Conservation (phyloP, 2,797 vertebrate genomes). For the Coccyzus lansbergi region DNA sequence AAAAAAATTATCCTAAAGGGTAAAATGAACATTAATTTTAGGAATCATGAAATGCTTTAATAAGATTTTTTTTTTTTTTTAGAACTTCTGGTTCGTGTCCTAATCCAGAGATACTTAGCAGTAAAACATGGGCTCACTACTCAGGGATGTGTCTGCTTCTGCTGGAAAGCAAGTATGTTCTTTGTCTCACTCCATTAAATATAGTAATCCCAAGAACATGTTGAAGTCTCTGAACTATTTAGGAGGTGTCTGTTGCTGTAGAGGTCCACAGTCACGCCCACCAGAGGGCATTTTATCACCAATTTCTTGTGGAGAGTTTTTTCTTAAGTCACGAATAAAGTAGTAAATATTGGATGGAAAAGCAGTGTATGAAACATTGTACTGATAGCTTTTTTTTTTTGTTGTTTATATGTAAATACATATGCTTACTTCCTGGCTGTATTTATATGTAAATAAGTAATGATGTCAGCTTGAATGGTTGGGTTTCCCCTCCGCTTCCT, state of each 20-base stretch:
- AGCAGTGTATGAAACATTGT: slow-evolving; percentile 36
- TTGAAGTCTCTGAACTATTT: slow-evolving; percentile 14
- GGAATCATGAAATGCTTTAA: background rate
- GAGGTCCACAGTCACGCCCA: slow-evolving; percentile 71
- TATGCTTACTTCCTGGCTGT: slow-evolving; percentile 67
- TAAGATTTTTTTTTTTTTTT: background rate
- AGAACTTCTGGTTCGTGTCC: background rate
- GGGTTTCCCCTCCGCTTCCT: slow-evolving; percentile 20
- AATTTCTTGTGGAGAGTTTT: slow-evolving; percentile 62
- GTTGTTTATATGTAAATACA: slow-evolving; percentile 68
- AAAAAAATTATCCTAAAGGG: background rate
- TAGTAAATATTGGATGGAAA: slow-evolving; percentile 53
- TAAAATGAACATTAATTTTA: background rate
- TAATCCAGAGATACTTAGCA: background rate
- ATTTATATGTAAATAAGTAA: slow-evolving; percentile 68
- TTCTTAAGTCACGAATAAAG: slow-evolving; percentile 28
- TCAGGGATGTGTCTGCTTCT: background rate
- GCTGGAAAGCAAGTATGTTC: slow-evolving; percentile 28
- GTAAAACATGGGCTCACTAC: background rate
- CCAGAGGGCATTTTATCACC: slow-evolving; percentile 80
- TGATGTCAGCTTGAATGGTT: slow-evolving; percentile 40
- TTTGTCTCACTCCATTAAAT: slow-evolving; percentile 55
- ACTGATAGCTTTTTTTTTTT: slow-evolving; percentile 51
- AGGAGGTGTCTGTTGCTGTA: slow-evolving; percentile 17
- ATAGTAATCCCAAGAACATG: slow-evolving; percentile 17